Evolutionary conservation across 2,113 vertebrate species (phyloP), one percentile per base, ranked within the genome.

Genomic region (Scophthalmus maximus): DNA sequence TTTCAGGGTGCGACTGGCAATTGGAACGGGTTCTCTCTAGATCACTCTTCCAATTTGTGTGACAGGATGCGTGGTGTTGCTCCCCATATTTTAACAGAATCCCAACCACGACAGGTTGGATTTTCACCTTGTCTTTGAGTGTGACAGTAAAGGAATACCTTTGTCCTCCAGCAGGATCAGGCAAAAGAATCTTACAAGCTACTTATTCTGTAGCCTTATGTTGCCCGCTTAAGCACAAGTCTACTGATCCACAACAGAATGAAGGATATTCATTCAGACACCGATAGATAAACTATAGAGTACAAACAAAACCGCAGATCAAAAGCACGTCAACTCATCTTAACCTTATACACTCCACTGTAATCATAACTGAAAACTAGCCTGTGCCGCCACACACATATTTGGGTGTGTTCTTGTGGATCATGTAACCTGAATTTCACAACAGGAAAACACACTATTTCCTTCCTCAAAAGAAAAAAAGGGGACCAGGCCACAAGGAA

Each of bases 401-500:
- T 40, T 4, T 56, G 66, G 15, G 38, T 34, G 59, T 23, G 44
- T 23, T 29, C 46, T 9, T 36, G 61, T 36, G 56, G 49, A 52
- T 68, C 55, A 58, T 22, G 61, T 23, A 81, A 68, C 38, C 23
- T 8, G 17, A 30, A 64, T 90, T 90, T 86, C 84, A 63, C 76
- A 92, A 91, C 78, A 88, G 84, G 81, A 88, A 85, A 83, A 81
- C 55, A 58, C 40, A 6, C 36, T 3, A 42, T 55, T 85, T 92
- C 82, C 86, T 89, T 83, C 84, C 87, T 87, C 47, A 71, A 66
- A 55, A 65, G 32, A 49, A 61, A 70, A 65, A 52, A 67, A 36
- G 53, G n/a, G n/a, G 60, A 68, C n/a, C 25, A 58, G n/a, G 14
- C 60, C 59, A 80, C 32, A 79, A 65, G 65, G 38, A 74, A 40